A percentile compares a stretch with the other conserved stretches of the same genome.
phyloP scores from a whole-genome alignment of 2,113 vertebrate genomes.

The Mastomys natalensis region DNA sequence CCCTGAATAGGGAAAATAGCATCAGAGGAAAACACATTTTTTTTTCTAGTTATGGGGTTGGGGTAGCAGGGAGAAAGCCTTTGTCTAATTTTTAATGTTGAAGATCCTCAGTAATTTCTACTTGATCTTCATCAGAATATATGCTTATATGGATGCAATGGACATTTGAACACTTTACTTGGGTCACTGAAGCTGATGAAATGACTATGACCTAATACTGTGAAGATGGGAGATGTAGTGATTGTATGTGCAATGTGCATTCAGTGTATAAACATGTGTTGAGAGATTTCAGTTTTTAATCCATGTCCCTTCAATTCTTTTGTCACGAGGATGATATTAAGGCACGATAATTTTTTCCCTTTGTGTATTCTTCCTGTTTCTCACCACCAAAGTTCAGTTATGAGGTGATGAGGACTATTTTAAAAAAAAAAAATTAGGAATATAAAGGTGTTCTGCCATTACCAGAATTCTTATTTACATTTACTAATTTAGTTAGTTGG shows the following conservation, averaged over 20 bases:
- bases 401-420: neutral
- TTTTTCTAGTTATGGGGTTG: neutral
- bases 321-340: neutral
- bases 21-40: neutral
- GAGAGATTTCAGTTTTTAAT: neutral
- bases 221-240: neutral
- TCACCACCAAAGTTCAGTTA: neutral
- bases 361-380: neutral
- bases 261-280: neutral
- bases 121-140: neutral
- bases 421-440: neutral
- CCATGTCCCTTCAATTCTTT: neutral
- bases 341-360: neutral
- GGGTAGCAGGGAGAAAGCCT: neutral
- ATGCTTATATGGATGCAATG: neutral
- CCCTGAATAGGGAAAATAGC: neutral
- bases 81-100: neutral
- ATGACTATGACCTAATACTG: neutral
- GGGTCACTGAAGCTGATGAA: neutral
- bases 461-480: neutral
- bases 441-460: neutral
- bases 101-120: neutral
- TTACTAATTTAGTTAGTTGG: neutral
- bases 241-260: neutral
- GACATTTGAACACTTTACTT: neutral